phyloP scores from a whole-genome alignment of 2,888 invertebrate genomes.

The Hypsopygia costalis region DNA sequence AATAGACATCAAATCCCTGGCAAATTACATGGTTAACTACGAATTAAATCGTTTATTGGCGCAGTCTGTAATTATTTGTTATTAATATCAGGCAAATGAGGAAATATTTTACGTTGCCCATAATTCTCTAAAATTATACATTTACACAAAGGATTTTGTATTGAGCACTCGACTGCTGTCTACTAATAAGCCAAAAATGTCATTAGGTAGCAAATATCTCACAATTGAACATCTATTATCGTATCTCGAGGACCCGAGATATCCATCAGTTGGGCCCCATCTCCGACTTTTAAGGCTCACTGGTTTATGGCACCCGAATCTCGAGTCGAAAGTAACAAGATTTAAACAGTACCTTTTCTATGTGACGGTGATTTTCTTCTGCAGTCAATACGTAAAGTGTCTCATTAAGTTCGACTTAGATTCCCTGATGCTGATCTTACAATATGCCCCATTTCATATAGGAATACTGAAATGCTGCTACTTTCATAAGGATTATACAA shows the following conservation, averaged over 20 bases:
- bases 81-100: conserved; percentile 35
- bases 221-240: conserved; percentile 13
- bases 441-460: conserved; percentile 55
- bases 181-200: not conserved
- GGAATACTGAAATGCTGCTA: conserved; percentile 44
- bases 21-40: conserved; percentile 34
- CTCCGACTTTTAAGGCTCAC: conserved; percentile 33
- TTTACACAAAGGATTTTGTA: not conserved
- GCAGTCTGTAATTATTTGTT: conserved; percentile 39
- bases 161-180: too few species aligned
- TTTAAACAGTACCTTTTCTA: conserved; percentile 39
- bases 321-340: conserved; percentile 18
- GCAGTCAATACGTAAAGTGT: conserved; percentile 49
- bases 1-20: conserved; percentile 10
- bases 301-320: conserved; percentile 46
- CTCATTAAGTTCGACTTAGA: conserved; percentile 27
- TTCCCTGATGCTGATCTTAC: conserved; percentile 41
- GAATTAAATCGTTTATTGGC: conserved; percentile 33
- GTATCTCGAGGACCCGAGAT: conserved; percentile 35
- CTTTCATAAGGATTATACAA: conserved; percentile 40
- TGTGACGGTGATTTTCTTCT: conserved; percentile 38
- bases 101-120: conserved; percentile 32
- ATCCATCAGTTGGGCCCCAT: conserved; percentile 51
- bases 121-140: not conserved
- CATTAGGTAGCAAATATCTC: too few species aligned